Evolutionary conservation across 1,140 invertebrate genomes (phyloP), one percentile per base, ranked within the genome.

Genomic region (Thereuonema tuberculata): DNA sequence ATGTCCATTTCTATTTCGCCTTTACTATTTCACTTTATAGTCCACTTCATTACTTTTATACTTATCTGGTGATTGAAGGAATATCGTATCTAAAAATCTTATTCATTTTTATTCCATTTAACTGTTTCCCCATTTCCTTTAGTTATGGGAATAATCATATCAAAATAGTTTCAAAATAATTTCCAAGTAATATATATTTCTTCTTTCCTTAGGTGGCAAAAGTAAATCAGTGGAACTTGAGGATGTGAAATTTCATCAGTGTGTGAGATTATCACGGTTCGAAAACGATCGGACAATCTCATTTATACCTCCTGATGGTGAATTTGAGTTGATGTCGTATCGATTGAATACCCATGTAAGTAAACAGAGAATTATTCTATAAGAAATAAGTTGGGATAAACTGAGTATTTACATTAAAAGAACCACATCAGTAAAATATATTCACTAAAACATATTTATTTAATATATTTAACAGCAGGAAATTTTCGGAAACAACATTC

Each of bases 291-390:
- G 96, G 43, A 98, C 94, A 0, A 99, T 99, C 64, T 97, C 93
- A 0, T 99, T 99, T 67, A 97, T 98, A 70, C 97, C 96, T 47
- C 97, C 96, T 0, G 97, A 99, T 79, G 97, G 97, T 25, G 97
- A 99, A 72, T 99, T 99, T 80, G 97, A 99, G 73, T 75, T 99
- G n/a, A 99, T 99, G 97, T 98, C 94, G 0, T 99, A 99, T 74
- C 81, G 96, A 55, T 75, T 99, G 2, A 98, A 94, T 70, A 98
- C 94, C 2, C 93, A 97, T 74, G 93, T 91, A 71, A 79, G 77
- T 20, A n/a, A 52, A 52, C 20, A 14, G 49, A 52, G 20, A 14
- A 25, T 56, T n/a, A 27, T n/a, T 27, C 21, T 25, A 53, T 12
- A 20, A 15, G 12, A 14, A 53, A 53, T 12, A 12, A 53, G 21